Base-by-base conservation (phyloP, 2,113 vertebrate species). In the Castor canadensis region DNA sequence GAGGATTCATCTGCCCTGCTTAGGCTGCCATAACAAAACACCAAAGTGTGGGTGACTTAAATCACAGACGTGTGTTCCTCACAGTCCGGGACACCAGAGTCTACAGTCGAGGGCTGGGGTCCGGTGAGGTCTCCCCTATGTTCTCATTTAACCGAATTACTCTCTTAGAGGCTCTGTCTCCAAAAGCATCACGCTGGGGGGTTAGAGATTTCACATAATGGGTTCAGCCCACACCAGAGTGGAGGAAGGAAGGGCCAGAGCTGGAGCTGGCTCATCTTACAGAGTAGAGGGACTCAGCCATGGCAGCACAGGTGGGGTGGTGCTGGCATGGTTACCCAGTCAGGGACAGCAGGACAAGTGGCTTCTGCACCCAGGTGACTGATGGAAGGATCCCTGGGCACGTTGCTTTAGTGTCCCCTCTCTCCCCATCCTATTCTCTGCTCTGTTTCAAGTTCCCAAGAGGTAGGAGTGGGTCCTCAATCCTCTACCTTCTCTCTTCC, bases 331-430 rank as follows among this genome's bases (percentile, higher is more conserved):
- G 24, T 32, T 54, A 3, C 24, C 19, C 13, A 17, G 76, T 7
- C 16, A n/a, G 26, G 73, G 35, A 28, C 10, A 38, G 62, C 56
- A 69, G 38, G 17, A 30, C 56, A 38, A 54, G 28, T 1, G 30
- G 3, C 35, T 22, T 24, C 67, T 38, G 45, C 35, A 83, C 38
- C 4, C 76, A 43, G 58, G 19, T 9, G 58, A 49, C 54, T 12
- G 52, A 9, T 1, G 11, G 60, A 11, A 35, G 32, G 16, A 17
- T 26, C 60, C 43, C 47, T 67, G 24, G 15, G 17, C 54, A n/a
- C 35, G 28, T 12, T 5, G 0, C 49, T 28, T 12, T 38, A 6
- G 69, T 6, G 1, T 45, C 26, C 1, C 13, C 66, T 32, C 24
- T 56, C 47, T 82, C 15, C 32, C 9, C 73, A 3, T 6, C 6